A percentile compares a stretch with the other conserved stretches of the same genome.
Conservation (phyloP, 2,888 invertebrate genomes). For the Dusona sp. region DNA sequence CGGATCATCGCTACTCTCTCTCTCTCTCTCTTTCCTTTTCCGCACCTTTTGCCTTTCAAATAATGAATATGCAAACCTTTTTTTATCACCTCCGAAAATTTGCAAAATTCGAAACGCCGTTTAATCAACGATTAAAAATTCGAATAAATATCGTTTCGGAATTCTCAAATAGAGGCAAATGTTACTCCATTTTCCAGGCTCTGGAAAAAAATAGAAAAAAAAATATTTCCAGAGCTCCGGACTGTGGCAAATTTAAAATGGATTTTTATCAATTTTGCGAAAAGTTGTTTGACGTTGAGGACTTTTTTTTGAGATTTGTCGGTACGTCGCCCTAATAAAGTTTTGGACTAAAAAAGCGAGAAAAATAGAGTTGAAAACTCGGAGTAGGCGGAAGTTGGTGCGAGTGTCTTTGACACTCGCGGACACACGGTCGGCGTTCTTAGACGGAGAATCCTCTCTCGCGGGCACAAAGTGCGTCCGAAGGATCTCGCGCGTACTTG, state of each 20-base stretch:
- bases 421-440: neutral
- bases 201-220: no score
- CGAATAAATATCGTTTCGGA: no score
- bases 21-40: neutral
- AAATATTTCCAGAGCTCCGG: no score
- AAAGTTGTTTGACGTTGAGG: no score
- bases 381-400: neutral
- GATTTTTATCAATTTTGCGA: no score
- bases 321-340: no score
- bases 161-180: no score
- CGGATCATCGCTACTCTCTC: constrained; percentile 73
- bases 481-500: constrained; percentile 2
- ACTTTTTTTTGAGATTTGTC: no score
- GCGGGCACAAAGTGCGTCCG: neutral
- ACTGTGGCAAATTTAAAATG: no score
- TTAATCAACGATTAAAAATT: neutral
- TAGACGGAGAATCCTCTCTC: neutral
- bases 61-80: neutral
- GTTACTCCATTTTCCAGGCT: no score
- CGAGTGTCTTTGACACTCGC: neutral
- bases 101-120: neutral
- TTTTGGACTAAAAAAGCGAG: neutral
- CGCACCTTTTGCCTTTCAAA: neutral
- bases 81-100: no score
- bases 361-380: neutral